phyloP scores from a whole-genome alignment of 1,140 invertebrate genomes.

The Zaprionus vittiger region DNA sequence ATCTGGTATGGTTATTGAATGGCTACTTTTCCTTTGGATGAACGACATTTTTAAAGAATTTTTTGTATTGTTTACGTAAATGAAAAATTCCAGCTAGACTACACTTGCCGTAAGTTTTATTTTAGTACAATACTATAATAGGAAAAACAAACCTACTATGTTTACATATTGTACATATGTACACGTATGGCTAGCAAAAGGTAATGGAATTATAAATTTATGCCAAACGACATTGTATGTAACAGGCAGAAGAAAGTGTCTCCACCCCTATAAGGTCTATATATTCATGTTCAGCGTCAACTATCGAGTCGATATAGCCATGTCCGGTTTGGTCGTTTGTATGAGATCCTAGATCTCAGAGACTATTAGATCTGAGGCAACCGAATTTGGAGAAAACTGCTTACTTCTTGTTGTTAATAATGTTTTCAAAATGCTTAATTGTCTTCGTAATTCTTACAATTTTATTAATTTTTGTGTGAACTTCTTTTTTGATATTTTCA shows the following conservation, averaged over 20 bases:
- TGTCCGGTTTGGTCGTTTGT: too few relatives aligned
- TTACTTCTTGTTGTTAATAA: neutral
- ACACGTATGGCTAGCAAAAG: too few relatives aligned
- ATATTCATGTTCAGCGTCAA: too few relatives aligned
- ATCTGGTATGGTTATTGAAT: neutral
- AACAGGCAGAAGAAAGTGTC: too few relatives aligned
- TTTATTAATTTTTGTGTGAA: constrained; percentile 32
- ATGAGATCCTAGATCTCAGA: too few relatives aligned
- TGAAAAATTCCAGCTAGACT: neutral
- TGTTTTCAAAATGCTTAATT: neutral
- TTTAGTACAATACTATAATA: neutral
- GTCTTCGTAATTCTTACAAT: neutral
- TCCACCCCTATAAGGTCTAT: too few relatives aligned
- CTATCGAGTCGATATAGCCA: too few relatives aligned
- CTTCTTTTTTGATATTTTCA: constrained; percentile 29
- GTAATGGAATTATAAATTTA: too few relatives aligned
- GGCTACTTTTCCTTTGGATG: neutral
- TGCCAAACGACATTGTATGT: too few relatives aligned
- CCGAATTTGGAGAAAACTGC: too few relatives aligned
- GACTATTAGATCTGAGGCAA: too few relatives aligned
- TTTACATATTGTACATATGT: neutral
- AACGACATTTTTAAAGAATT: constrained; percentile 20
- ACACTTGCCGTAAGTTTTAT: neutral
- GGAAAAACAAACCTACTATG: constrained; percentile 1
- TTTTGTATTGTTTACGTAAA: neutral